phyloP scores from a whole-genome alignment of 2,888 invertebrate species.

The Melinopterus prodromus region DNA sequence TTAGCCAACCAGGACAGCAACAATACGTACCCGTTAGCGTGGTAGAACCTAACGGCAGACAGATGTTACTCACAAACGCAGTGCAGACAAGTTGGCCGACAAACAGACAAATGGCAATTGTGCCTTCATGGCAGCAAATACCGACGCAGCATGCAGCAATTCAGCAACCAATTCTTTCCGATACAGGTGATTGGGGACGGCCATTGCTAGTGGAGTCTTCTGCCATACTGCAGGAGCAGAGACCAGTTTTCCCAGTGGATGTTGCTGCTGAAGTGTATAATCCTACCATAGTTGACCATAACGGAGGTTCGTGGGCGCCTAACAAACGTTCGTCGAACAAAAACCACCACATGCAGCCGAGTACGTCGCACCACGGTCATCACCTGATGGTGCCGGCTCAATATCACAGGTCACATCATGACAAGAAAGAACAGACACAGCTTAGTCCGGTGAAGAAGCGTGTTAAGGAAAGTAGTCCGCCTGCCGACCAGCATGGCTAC shows the following conservation, averaged over 20 bases:
- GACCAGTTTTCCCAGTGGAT: conserved; percentile 69
- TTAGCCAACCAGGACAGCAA: conserved; percentile 85
- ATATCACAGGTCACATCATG: conserved; percentile 63
- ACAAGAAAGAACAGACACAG: conserved; percentile 88
- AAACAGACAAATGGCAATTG: conserved; percentile 81
- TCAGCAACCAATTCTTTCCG: conserved; percentile 68
- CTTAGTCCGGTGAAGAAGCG: conserved; percentile 96
- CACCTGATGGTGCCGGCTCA: conserved; percentile 57
- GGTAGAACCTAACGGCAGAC: conserved; percentile 84
- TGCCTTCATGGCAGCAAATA: conserved; percentile 86
- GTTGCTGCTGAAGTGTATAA: conserved; percentile 67
- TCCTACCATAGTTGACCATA: conserved; percentile 64
- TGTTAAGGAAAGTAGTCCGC: conserved; percentile 95
- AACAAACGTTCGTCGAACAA: conserved; percentile 65
- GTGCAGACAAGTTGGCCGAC: conserved; percentile 76
- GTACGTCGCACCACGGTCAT: conserved; percentile 47
- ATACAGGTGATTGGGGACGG: conserved; percentile 75
- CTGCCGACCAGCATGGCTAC: conserved; percentile 62
- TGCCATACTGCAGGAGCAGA: conserved; percentile 74
- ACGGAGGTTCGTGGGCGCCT: conserved; percentile 58
- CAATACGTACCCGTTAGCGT: conserved; percentile 95
- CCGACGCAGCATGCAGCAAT: conserved; percentile 70
- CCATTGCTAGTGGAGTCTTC: conserved; percentile 81
- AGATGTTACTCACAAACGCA: conserved; percentile 80
- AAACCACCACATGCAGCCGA: conserved; percentile 67